Evolutionary conservation across 2,888 invertebrate genomes (phyloP).

Genomic region (Cryptophagus acutangulus): DNA sequence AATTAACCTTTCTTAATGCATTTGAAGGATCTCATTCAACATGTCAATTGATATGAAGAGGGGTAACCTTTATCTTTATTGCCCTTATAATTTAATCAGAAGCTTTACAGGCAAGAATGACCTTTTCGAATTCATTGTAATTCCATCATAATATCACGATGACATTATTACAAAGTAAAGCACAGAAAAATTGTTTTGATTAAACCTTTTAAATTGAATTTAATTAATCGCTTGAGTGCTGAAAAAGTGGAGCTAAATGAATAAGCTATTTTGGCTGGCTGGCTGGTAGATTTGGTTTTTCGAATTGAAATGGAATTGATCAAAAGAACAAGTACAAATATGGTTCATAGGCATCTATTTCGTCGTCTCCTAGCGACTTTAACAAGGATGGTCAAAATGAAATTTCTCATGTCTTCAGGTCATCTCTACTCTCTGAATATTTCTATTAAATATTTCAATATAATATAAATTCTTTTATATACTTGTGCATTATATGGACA

Average conservation of each 20-base stretch:
- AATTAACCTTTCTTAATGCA: constrained; percentile 34
- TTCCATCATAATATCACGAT: constrained; percentile 43
- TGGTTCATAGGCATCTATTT: not conserved
- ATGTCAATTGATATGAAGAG: constrained; percentile 38
- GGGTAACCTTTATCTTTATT: constrained; percentile 44
- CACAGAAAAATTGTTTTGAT: constrained; percentile 5
- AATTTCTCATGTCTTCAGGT: not conserved
- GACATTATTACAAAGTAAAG: constrained; percentile 33
- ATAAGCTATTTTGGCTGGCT: too few relatives aligned
- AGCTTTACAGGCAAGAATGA: constrained; percentile 39
- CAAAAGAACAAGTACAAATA: not conserved
- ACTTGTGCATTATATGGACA: too few relatives aligned
- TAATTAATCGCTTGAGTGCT: too few relatives aligned
- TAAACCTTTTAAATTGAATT: constrained; percentile 3
- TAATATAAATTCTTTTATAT: constrained; percentile 1
- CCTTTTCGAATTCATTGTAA: constrained; percentile 41
- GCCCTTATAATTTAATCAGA: constrained; percentile 47
- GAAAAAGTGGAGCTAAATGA: too few relatives aligned
- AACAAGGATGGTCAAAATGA: not conserved
- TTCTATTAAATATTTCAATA: not conserved
- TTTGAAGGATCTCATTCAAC: constrained; percentile 20
- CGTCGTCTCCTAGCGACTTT: not conserved
- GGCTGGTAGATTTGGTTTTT: too few relatives aligned
- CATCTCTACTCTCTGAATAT: too few relatives aligned
- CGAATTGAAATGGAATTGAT: constrained; percentile 1